Conservation (phyloP, 2,113 vertebrate species). For the Vireo altiloquus region DNA sequence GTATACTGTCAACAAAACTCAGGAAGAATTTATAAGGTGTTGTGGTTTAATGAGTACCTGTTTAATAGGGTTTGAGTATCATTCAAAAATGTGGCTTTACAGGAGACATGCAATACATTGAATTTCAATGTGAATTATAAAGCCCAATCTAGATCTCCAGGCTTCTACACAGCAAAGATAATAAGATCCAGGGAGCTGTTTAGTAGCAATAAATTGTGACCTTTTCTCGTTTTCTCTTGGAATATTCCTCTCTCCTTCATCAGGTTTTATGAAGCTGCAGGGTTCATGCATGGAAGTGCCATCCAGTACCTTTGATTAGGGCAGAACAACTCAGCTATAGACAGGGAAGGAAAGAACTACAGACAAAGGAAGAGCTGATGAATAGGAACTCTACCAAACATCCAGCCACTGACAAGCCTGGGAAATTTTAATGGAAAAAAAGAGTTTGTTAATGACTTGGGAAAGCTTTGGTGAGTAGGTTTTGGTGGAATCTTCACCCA, state of each 20-base stretch:
- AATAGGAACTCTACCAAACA: not conserved
- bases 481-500: not conserved
- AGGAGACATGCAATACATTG: not conserved
- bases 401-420: not conserved
- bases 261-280: constrained; percentile 39
- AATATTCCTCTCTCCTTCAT: constrained; percentile 32
- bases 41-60: constrained; percentile 43
- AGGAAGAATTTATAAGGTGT: constrained; percentile 35
- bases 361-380: not conserved
- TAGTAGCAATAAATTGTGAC: constrained; percentile 19
- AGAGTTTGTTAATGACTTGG: not conserved
- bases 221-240: not conserved
- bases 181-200: constrained; percentile 35
- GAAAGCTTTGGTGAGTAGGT: not conserved
- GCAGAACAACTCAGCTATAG: not conserved
- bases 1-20: constrained; percentile 42
- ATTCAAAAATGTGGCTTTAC: constrained; percentile 18
- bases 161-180: not conserved
- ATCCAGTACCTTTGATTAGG: not conserved
- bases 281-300: not conserved
- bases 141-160: not conserved
- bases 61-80: constrained; percentile 56
- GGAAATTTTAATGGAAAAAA: not conserved
- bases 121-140: constrained; percentile 47
- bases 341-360: not conserved